Conservation (phyloP, 2,113 vertebrate genomes). For the Gopherus flavomarginatus region DNA sequence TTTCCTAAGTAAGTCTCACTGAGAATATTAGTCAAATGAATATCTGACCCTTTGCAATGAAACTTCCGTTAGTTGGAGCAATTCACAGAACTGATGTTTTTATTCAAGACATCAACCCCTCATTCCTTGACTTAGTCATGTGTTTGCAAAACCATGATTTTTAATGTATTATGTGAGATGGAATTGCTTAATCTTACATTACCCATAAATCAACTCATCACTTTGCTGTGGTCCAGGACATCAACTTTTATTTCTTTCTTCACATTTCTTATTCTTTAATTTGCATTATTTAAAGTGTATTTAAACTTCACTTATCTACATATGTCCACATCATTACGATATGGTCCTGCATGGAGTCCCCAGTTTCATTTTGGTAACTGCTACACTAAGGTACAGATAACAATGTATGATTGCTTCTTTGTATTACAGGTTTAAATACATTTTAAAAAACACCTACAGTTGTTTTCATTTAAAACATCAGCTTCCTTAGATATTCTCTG, state of each 20-base stretch:
- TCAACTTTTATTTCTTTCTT: neutral
- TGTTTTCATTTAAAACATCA: neutral
- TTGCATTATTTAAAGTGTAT: neutral
- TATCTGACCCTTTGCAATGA: neutral
- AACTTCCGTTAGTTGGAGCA: neutral
- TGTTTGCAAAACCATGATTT: neutral
- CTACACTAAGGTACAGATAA: neutral
- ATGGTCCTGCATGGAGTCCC: neutral
- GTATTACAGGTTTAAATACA: constrained; percentile 29
- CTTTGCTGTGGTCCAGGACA: neutral
- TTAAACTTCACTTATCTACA: constrained; percentile 7
- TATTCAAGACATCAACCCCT: neutral
- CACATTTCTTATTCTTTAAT: neutral
- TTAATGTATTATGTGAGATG: neutral
- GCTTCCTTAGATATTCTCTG: constrained; percentile 44
- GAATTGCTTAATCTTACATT: neutral
- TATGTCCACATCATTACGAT: neutral
- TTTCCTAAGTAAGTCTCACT: neutral
- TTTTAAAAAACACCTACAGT: constrained; percentile 16
- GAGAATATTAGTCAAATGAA: neutral
- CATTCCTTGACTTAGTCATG: neutral
- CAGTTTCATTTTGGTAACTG: neutral
- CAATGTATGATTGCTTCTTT: constrained; percentile 4
- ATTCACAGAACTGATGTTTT: neutral
- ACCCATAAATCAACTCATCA: neutral